These are phyloP conservation scores for Syrphus vitripennis DNA, from an alignment of 2,888 invertebrate genomes.

Conservation along the genomic window DNA sequence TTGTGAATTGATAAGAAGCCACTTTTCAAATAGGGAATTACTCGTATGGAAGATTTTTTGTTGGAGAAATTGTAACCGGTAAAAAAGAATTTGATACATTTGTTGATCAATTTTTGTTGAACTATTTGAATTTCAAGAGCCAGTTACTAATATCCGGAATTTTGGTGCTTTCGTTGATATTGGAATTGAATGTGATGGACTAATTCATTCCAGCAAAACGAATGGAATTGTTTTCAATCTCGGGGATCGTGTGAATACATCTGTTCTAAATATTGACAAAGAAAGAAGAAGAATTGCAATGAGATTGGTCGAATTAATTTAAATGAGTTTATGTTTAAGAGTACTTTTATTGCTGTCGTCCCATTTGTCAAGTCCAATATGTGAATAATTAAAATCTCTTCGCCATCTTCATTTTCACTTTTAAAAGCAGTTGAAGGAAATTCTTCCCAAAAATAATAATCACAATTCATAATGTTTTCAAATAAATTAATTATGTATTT, in stretches of 20 bases:
- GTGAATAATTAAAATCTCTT: too few relatives aligned
- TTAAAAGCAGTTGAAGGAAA: too few relatives aligned
- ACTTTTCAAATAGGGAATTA: conserved; percentile 89
- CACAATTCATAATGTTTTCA: too few relatives aligned
- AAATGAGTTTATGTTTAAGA: neutral
- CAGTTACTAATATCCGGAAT: conserved; percentile 91
- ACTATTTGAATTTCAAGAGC: conserved; percentile 83
- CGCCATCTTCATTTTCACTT: too few relatives aligned
- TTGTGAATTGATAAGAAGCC: conserved; percentile 86
- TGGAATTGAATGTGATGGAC: conserved; percentile 87
- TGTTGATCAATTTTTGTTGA: neutral
- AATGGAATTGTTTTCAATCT: conserved; percentile 83
- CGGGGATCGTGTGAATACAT: conserved; percentile 87
- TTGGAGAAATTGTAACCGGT: conserved; percentile 86
- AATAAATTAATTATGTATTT: too few relatives aligned
- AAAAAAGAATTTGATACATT: conserved; percentile 64
- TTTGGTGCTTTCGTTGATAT: conserved; percentile 97
- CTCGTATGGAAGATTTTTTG: conserved; percentile 85
- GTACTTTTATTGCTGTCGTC: neutral
- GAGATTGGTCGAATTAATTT: conserved; percentile 80
- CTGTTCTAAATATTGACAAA: conserved; percentile 84
- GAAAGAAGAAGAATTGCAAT: conserved; percentile 84
- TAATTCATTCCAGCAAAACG: conserved; percentile 86
- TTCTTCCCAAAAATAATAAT: too few relatives aligned
- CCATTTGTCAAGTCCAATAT: too few relatives aligned